phyloP scores from a whole-genome alignment of 2,113 vertebrate species.

The Phyllostomus discolor region DNA sequence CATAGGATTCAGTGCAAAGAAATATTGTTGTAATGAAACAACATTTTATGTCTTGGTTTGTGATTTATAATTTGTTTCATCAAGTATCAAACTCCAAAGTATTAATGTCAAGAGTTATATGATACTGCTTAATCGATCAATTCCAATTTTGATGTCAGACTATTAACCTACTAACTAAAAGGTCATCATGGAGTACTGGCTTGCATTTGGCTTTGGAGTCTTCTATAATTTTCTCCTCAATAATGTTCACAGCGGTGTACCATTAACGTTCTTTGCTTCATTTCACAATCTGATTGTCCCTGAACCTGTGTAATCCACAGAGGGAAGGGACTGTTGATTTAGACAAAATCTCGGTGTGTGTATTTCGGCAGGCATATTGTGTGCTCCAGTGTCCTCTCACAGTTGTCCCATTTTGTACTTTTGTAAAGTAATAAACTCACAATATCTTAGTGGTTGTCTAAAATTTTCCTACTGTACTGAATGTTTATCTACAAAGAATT shows the following conservation, averaged over 20 bases:
- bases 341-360: background rate
- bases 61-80: conserved; percentile 43
- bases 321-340: background rate
- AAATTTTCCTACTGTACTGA: background rate
- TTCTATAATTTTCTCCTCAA: conserved; percentile 34
- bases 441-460: background rate
- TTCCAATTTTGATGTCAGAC: conserved; percentile 37
- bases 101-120: conserved; percentile 50
- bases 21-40: background rate
- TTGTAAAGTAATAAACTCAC: background rate
- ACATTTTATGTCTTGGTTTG: conserved; percentile 12
- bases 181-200: background rate
- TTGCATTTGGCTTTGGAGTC: conserved; percentile 23
- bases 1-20: background rate
- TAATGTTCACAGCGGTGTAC: background rate
- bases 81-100: conserved; percentile 4
- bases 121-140: background rate
- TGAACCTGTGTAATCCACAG: background rate
- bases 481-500: background rate
- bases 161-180: conserved; percentile 35
- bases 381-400: background rate
- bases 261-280: conserved; percentile 31
- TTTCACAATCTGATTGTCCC: conserved; percentile 5
- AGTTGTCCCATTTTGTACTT: background rate
- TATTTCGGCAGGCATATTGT: background rate